Evolutionary conservation across 2,113 vertebrate species (phyloP).

Genomic region (Alligator sinensis): DNA sequence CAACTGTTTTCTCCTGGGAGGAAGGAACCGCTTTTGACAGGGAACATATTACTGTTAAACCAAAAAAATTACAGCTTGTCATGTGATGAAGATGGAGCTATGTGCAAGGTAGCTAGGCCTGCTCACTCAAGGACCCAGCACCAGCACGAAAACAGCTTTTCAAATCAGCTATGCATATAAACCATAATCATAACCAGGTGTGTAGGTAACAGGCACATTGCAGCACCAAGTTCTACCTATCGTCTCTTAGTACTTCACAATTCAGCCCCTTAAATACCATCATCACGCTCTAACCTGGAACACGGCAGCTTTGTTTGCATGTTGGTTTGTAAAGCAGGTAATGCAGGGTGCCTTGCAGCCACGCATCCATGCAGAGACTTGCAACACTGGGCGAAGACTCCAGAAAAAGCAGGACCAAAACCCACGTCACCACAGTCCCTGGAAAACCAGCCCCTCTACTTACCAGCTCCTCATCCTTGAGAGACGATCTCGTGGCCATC

Average conservation of each 20-base stretch:
- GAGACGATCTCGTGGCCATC: conserved; percentile 94
- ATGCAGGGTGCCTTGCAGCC: neutral
- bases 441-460: conserved; percentile 62
- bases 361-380: neutral
- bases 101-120: neutral
- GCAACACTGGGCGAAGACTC: neutral
- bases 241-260: neutral
- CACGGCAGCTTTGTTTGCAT: neutral
- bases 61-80: neutral
- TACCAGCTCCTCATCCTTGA: conserved; percentile 98
- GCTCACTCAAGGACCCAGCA: neutral
- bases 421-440: no score
- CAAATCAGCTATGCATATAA: neutral
- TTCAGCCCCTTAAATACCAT: neutral
- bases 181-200: neutral
- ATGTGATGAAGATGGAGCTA: neutral
- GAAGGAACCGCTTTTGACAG: neutral
- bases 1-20: neutral
- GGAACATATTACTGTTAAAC: neutral
- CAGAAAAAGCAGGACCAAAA: neutral
- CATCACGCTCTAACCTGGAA: neutral
- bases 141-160: neutral
- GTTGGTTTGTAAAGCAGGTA: neutral
- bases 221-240: neutral
- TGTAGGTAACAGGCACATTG: neutral